These are phyloP conservation scores for Pachyuromys duprasi DNA, from an alignment of 2,797 vertebrate species.

Conservation along the genomic window DNA sequence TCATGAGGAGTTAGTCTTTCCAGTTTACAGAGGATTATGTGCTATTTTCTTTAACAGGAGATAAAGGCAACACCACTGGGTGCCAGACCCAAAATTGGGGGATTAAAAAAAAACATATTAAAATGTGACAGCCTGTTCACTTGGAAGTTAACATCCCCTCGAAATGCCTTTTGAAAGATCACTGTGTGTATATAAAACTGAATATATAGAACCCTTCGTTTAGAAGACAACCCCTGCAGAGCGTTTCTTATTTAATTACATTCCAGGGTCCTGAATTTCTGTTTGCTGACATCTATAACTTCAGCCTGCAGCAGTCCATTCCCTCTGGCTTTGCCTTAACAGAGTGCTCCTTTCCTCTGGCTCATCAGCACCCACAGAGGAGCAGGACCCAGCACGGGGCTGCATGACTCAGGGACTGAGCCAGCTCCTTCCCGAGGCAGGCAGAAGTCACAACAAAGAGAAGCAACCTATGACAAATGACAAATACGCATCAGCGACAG, in stretches of 20 bases:
- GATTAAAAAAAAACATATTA: conserved; percentile 82
- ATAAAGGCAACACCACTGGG: conserved; percentile 78
- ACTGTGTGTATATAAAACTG: conserved; percentile 38
- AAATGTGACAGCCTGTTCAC: conserved; percentile 71
- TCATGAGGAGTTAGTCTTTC: conserved; percentile 78
- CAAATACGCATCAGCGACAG: neutral
- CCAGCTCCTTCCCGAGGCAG: neutral
- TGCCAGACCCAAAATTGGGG: conserved; percentile 69
- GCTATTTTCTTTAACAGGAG: conserved; percentile 56
- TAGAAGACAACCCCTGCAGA: conserved; percentile 70
- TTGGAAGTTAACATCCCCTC: conserved; percentile 54
- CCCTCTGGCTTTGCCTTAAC: conserved; percentile 30
- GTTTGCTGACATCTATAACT: conserved; percentile 73
- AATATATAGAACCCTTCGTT: conserved; percentile 74
- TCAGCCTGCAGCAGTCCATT: conserved; percentile 44
- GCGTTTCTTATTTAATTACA: conserved; percentile 81
- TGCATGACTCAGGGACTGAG: neutral
- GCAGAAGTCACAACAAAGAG: conserved; percentile 32
- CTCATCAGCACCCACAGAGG: conserved; percentile 19
- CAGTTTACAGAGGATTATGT: conserved; percentile 64
- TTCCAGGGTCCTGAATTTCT: conserved; percentile 79
- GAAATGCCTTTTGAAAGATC: conserved; percentile 66
- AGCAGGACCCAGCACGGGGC: conserved; percentile 22
- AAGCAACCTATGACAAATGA: neutral
- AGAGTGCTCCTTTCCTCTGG: conserved; percentile 10